Evolutionary conservation across 2,113 vertebrate genomes (phyloP).

Genomic region (Tragelaphus scriptus): DNA sequence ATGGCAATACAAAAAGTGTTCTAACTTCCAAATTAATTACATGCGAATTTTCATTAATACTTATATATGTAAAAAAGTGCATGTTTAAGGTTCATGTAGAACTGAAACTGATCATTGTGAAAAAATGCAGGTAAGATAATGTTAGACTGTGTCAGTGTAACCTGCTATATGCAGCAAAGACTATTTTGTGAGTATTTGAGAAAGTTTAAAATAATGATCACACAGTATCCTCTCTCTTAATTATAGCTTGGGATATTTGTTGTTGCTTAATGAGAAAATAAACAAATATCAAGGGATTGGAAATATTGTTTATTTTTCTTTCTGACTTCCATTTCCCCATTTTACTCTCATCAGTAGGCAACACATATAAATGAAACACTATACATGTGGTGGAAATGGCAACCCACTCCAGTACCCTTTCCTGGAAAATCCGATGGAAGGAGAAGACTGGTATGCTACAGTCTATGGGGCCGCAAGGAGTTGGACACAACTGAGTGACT

Average conservation of each 20-base stretch:
- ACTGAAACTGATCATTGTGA: neutral
- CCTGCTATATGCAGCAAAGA: neutral
- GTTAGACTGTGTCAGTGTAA: neutral
- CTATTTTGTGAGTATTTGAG: neutral
- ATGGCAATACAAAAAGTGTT: neutral
- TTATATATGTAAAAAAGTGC: neutral
- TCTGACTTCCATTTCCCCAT: neutral
- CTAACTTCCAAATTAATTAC: neutral
- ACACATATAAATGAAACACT: neutral
- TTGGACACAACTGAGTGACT: no score
- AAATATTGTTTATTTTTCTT: neutral
- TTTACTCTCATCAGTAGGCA: neutral
- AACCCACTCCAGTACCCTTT: no score
- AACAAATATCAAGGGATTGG: neutral
- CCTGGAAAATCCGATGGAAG: fast-evolving
- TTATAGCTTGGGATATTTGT: neutral
- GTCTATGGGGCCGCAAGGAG: no score
- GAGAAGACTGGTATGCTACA: no score
- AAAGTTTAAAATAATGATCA: neutral
- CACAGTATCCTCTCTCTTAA: neutral
- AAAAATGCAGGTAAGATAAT: neutral
- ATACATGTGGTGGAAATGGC: no score
- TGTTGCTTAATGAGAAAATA: neutral
- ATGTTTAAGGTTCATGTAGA: neutral
- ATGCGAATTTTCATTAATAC: neutral